These are phyloP conservation scores for Tapirus terrestris DNA, from an alignment of 2,113 vertebrate species.

Conservation along the genomic window DNA sequence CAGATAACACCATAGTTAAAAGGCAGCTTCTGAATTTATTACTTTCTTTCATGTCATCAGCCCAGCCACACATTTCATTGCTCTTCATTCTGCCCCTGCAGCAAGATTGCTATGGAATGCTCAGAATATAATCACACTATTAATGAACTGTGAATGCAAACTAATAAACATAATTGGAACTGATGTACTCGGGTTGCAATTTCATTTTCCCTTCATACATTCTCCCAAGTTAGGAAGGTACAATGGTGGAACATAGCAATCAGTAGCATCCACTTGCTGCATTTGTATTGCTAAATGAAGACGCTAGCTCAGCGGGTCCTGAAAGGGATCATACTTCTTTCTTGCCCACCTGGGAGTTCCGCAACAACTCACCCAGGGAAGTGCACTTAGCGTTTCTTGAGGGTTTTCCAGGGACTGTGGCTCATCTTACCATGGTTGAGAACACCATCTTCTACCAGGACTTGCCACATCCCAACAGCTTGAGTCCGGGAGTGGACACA, in stretches of 20 bases:
- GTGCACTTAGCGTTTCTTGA: background rate
- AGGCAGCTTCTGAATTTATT: slow-evolving; percentile 59
- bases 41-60: slow-evolving; percentile 34
- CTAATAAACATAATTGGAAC: slow-evolving; percentile 75
- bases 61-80: slow-evolving; percentile 31
- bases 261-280: slow-evolving; percentile 23
- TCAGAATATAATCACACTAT: slow-evolving; percentile 65
- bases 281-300: slow-evolving; percentile 63
- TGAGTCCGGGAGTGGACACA: slow-evolving; percentile 95
- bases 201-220: slow-evolving; percentile 67
- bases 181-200: slow-evolving; percentile 58
- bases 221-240: slow-evolving; percentile 47
- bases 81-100: slow-evolving; percentile 51
- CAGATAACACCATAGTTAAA: background rate
- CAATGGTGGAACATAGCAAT: slow-evolving; percentile 46
- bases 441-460: slow-evolving; percentile 95
- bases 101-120: slow-evolving; percentile 11
- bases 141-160: slow-evolving; percentile 74
- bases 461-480: slow-evolving; percentile 99
- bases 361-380: background rate
- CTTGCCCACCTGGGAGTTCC: slow-evolving; percentile 28
- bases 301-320: slow-evolving; percentile 3
- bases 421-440: slow-evolving; percentile 94
- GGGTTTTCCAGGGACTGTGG: background rate
- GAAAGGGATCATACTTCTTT: slow-evolving; percentile 43